Evolutionary conservation across 2,888 invertebrate species (phyloP).

Genomic region (Psylliodes chrysocephalus): DNA sequence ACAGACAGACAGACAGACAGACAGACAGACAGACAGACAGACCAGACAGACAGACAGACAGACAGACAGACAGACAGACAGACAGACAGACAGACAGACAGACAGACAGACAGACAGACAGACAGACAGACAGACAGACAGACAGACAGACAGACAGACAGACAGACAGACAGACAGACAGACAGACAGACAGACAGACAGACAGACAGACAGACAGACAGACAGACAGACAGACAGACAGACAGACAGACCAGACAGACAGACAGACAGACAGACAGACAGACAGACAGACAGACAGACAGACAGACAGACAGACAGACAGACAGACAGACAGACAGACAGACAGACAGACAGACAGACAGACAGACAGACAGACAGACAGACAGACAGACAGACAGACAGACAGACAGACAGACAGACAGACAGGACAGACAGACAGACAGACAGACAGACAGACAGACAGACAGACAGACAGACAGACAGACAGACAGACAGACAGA

Average conservation of each 20-base stretch:
- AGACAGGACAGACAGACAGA: constrained; percentile 31
- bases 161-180: no score
- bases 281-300: constrained; percentile 36
- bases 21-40: no score
- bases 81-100: constrained; percentile 35
- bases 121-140: constrained; percentile 35
- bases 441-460: constrained; percentile 35
- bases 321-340: constrained; percentile 35
- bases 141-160: constrained; percentile 35
- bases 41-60: constrained; percentile 31
- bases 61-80: constrained; percentile 35
- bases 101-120: constrained; percentile 36
- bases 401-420: constrained; percentile 32
- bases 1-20: no score
- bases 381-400: constrained; percentile 32
- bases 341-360: constrained; percentile 33
- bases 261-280: constrained; percentile 35
- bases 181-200: no score
- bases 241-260: no score
- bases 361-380: constrained; percentile 30
- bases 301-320: constrained; percentile 35
- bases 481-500: constrained; percentile 35
- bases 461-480: constrained; percentile 36
- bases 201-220: constrained; percentile 36
- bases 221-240: constrained; percentile 35